Base-by-base conservation (phyloP, 1,140 invertebrate species). In the Acromyrmex heyeri region DNA sequence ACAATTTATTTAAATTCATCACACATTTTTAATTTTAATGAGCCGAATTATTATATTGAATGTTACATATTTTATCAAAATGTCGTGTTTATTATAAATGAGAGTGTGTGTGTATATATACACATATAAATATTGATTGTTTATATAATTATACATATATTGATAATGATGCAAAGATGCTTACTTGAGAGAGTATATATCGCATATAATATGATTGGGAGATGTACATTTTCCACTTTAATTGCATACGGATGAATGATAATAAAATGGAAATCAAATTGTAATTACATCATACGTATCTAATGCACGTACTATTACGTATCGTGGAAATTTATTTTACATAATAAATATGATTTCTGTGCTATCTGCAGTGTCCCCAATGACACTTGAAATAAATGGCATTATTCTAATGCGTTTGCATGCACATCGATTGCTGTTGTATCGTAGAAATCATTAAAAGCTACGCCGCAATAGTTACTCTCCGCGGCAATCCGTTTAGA, bases 191-290 rank as follows among this genome's bases (percentile, higher is more conserved):
- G 30, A 53, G 44, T 27, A 34, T 6, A 55, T 70, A 10, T 72
- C 38, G 24, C 18, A 61, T 83, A n/a, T 83, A 73, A 67, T 38
- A 10, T 83, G n/a, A 83, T 73, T 73, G 14, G n/a, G 48, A 61
- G 27, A 48, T n/a, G 70, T 61, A 38, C 34, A 48, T 61, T 73
- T 34, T 30, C 18, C 24, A 83, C 59, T 61, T 59, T 57, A 70
- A 30, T 59, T 27, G 50, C 50, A 30, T 59, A 61, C 67, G 38
- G 38, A 73, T 70, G 79, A 62, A 38, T 38, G 18, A 72, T 82
- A 18, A 82, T 72, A 61, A 82, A 82, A 82, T 72, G 65, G 67
- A 72, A 82, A 72, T 72, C 67, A 72, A 61, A 83, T 75, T 4
- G 44, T 73, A 83, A 83, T 83, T 61, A 75, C 55, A 34, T 83